Percentiles rank a stretch among this genome's conserved stretches.
phyloP scores from a whole-genome alignment of 2,888 invertebrate species.

The Drepana falcataria region DNA sequence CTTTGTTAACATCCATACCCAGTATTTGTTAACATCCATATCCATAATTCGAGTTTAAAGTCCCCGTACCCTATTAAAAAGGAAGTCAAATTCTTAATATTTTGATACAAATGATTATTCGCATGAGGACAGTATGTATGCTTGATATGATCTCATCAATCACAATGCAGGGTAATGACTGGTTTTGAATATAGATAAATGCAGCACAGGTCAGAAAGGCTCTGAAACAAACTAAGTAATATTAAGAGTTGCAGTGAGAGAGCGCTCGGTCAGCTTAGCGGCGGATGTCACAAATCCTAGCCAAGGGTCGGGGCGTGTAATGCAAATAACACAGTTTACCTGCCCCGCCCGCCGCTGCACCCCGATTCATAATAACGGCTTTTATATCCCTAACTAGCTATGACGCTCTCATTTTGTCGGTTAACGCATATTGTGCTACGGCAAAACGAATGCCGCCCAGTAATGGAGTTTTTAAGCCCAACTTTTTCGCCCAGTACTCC shows the following conservation, averaged over 20 bases:
- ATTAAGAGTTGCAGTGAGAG: constrained; percentile 46
- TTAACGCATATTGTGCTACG: constrained; percentile 69
- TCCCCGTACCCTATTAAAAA: too few relatives aligned
- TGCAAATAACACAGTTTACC: constrained; percentile 68
- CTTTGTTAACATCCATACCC: constrained; percentile 10
- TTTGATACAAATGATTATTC: too few relatives aligned
- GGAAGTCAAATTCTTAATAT: too few relatives aligned
- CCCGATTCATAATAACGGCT: constrained; percentile 61
- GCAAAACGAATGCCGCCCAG: constrained; percentile 60
- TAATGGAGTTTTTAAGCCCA: constrained; percentile 68
- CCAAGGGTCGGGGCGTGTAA: constrained; percentile 57
- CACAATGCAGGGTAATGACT: too few relatives aligned
- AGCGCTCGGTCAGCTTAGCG: constrained; percentile 49
- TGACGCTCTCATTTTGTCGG: constrained; percentile 68
- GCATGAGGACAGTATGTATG: too few relatives aligned
- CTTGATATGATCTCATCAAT: too few relatives aligned
- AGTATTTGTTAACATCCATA: constrained; percentile 7
- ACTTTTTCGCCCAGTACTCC: constrained; percentile 53
- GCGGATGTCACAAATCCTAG: constrained; percentile 69
- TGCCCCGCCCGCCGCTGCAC: constrained; percentile 31
- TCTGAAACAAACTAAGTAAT: constrained; percentile 51
- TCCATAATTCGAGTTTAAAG: too few relatives aligned
- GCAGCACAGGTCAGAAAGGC: not conserved
- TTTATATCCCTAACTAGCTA: constrained; percentile 72
- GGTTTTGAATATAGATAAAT: too few relatives aligned